These are phyloP conservation scores for Neolamprologus caudopunctatus DNA, from an alignment of 2,113 vertebrate species.

Conservation along the genomic window DNA sequence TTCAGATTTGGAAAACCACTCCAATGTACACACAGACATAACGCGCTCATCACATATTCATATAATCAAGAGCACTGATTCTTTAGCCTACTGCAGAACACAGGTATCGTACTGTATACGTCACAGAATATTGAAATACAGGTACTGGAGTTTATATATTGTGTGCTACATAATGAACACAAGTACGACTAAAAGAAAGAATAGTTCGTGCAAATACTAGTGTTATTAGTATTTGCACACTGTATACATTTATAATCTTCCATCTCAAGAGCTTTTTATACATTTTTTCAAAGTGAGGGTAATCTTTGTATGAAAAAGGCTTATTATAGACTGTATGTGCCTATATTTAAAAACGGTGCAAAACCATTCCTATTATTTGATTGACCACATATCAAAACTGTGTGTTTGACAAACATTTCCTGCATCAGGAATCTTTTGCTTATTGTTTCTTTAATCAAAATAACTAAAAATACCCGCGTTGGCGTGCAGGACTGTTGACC, in stretches of 20 bases:
- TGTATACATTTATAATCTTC: not conserved
- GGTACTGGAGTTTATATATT: not conserved
- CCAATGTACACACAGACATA: not conserved
- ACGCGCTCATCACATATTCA: not conserved
- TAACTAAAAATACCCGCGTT: not conserved
- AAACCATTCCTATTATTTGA: not conserved
- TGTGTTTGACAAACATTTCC: not conserved
- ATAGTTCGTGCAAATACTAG: not conserved
- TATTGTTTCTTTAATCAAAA: not conserved
- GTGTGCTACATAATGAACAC: not conserved
- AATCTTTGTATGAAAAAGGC: not conserved
- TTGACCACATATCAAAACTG: not conserved
- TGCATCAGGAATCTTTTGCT: not conserved
- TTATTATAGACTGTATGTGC: not conserved
- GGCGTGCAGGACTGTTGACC: not conserved
- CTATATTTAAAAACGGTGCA: not conserved
- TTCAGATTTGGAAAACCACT: not conserved
- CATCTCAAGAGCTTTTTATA: not conserved
- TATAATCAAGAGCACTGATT: not conserved
- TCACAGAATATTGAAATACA: not conserved
- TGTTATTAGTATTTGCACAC: not conserved
- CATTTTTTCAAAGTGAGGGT: not conserved
- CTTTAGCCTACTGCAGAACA: not conserved
- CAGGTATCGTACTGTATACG: fast-evolving
- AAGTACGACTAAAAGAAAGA: not conserved